These are phyloP conservation scores for Xestia sexstrigata DNA, from an alignment of 2,888 invertebrate species.

Conservation along the genomic window DNA sequence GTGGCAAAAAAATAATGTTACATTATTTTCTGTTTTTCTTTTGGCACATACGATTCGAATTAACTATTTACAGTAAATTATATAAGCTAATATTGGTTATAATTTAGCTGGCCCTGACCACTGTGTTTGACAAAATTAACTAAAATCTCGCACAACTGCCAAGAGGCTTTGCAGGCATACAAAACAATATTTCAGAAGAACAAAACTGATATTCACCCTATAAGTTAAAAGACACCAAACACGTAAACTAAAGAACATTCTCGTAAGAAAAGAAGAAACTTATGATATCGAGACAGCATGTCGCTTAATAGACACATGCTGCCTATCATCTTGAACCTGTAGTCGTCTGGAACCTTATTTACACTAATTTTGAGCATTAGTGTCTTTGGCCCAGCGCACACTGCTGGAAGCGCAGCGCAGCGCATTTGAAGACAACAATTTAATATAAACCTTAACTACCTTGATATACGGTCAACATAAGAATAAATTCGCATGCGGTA, in stretches of 20 bases:
- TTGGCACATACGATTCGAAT: constrained; percentile 55
- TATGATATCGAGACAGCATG: constrained; percentile 1
- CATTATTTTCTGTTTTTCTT: constrained; percentile 27
- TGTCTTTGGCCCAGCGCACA: too few species aligned
- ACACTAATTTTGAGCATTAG: constrained; percentile 17
- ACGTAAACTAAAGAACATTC: constrained; percentile 30
- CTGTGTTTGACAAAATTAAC: constrained; percentile 52
- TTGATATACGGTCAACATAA: too few species aligned
- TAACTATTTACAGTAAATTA: constrained; percentile 55
- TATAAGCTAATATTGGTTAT: constrained; percentile 1
- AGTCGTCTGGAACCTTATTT: not conserved
- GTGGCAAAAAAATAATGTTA: constrained; percentile 2
- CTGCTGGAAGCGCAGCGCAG: too few species aligned
- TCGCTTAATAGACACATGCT: constrained; percentile 1
- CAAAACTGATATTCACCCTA: constrained; percentile 47
- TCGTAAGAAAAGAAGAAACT: constrained; percentile 37
- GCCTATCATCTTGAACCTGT: not conserved
- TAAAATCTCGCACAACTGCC: constrained; percentile 31
- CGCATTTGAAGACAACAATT: too few species aligned
- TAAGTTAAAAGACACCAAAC: constrained; percentile 48
- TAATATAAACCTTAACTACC: too few species aligned
- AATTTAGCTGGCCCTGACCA: constrained; percentile 31
- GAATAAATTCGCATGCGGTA: too few species aligned
- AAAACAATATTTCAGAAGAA: constrained; percentile 49
- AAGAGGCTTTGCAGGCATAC: constrained; percentile 39